phyloP scores from a whole-genome alignment of 2,797 vertebrate species.

The Alosa sapidissima region DNA sequence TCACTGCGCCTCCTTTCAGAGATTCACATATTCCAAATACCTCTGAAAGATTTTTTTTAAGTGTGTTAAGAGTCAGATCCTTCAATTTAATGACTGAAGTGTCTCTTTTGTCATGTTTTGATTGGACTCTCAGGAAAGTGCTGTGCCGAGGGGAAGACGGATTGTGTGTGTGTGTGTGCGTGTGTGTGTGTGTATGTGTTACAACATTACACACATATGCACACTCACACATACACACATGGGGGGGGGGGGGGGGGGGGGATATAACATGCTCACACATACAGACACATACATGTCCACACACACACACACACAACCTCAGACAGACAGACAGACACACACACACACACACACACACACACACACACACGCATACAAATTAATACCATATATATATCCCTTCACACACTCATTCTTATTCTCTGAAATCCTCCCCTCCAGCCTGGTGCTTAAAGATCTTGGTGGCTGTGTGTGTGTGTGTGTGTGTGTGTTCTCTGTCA shows the following conservation, averaged over 20 bases:
- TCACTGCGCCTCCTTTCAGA: background rate
- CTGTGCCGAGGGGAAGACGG: background rate
- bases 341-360: background rate
- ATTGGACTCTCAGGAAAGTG: background rate
- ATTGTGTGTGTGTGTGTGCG: background rate
- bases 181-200: too few relatives aligned
- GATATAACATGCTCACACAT: too few relatives aligned
- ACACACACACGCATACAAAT: background rate
- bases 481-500: background rate
- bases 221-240: background rate
- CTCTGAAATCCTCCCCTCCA: background rate
- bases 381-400: background rate
- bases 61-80: background rate
- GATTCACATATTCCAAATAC: background rate
- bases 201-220: too few relatives aligned
- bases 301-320: too few relatives aligned
- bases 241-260: too few relatives aligned
- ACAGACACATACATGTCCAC: too few relatives aligned
- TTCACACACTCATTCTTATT: background rate
- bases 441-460: background rate
- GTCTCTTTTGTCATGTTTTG: conserved; percentile 8
- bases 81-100: background rate
- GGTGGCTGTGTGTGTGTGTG: background rate
- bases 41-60: background rate
- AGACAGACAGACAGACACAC: too few relatives aligned